Evolutionary conservation across 2,797 vertebrate genomes (phyloP).

Genomic region (Sebastes nivosus): DNA sequence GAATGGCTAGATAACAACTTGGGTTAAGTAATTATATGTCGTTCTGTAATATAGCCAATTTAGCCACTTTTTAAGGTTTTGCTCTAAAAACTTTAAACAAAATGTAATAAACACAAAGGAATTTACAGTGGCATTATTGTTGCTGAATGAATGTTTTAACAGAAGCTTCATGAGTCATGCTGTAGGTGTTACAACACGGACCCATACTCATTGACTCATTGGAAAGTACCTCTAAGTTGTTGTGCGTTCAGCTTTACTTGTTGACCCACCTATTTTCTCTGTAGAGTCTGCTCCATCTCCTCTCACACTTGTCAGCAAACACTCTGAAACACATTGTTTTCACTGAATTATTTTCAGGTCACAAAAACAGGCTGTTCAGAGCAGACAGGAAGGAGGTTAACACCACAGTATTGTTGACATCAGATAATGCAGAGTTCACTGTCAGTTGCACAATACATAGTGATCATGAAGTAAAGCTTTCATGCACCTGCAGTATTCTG

Average conservation of each 20-base stretch:
- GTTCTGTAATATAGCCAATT: background rate
- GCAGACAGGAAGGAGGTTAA: slow-evolving; percentile 38
- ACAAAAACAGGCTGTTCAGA: background rate
- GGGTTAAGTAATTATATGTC: background rate
- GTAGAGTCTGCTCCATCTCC: slow-evolving; percentile 44
- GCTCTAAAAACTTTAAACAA: background rate
- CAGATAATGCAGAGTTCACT: slow-evolving; percentile 25
- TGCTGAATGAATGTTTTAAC: background rate
- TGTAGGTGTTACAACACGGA: background rate
- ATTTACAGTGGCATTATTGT: background rate
- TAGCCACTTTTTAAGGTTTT: background rate
- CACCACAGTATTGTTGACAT: background rate
- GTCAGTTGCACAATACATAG: background rate
- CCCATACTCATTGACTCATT: background rate
- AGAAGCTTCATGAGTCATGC: background rate
- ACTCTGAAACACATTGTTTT: slow-evolving; percentile 62
- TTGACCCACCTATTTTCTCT: slow-evolving; percentile 59
- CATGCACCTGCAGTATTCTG: background rate
- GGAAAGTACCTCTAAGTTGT: background rate
- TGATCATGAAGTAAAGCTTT: fast-evolving
- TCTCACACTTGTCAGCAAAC: slow-evolving; percentile 48
- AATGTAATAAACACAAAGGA: background rate
- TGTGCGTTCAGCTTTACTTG: background rate
- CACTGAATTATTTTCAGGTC: background rate
- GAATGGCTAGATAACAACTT: background rate